These are phyloP conservation scores for Eidolon helvum DNA, from an alignment of 2,113 vertebrate species.

Conservation along the genomic window DNA sequence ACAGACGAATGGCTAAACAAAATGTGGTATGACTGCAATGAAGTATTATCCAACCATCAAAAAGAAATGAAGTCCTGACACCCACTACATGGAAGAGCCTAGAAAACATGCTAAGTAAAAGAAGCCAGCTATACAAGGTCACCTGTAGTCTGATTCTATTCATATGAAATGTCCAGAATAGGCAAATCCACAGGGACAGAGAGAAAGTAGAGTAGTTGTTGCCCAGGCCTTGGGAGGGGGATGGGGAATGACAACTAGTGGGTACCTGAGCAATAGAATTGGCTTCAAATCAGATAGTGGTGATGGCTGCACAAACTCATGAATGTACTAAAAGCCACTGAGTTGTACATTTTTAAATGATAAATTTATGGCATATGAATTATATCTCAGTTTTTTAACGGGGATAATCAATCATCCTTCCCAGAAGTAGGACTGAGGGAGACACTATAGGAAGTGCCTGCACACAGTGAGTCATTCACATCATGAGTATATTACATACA, in stretches of 20 bases:
- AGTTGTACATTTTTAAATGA: not conserved
- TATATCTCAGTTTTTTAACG: not conserved
- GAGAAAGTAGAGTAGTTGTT: not conserved
- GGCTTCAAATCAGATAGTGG: not conserved
- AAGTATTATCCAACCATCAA: not conserved
- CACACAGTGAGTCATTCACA: fast-evolving
- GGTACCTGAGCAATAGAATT: not conserved
- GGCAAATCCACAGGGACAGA: not conserved
- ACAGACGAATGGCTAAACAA: not conserved
- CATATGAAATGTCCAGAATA: not conserved
- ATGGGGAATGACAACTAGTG: not conserved
- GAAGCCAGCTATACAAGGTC: not conserved
- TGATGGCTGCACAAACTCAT: not conserved
- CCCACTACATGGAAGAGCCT: fast-evolving
- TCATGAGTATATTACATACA: too few relatives aligned
- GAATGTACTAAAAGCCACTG: not conserved
- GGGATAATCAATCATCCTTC: fast-evolving
- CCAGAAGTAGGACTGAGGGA: not conserved
- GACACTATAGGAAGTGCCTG: not conserved
- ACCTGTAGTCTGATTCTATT: not conserved
- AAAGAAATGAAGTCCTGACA: not conserved
- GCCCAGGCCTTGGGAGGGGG: too few relatives aligned
- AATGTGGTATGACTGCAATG: too few relatives aligned
- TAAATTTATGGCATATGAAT: not conserved
- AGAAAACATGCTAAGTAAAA: not conserved